A percentile compares a stretch with the other conserved stretches of the same genome.
Evolutionary conservation across 1,140 invertebrate genomes (phyloP).

Genomic region (Pinna nobilis): DNA sequence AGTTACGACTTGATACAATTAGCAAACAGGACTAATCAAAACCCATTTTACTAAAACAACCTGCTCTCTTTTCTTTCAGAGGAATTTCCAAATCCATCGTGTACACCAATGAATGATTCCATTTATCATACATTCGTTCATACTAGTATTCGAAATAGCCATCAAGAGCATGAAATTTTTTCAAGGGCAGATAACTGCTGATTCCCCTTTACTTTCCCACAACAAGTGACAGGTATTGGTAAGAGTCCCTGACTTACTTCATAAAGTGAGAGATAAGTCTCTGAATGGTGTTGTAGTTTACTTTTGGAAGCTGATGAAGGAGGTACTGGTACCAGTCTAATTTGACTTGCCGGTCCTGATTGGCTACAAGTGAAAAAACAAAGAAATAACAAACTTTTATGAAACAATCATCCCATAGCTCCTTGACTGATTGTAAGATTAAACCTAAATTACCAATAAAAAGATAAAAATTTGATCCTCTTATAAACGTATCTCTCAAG

Average conservation of each 20-base stretch:
- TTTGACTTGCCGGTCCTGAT: constrained; percentile 45
- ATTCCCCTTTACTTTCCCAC: not conserved
- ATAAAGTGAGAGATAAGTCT: constrained; percentile 87
- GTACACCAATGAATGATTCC: not conserved
- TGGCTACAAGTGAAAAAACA: too few species aligned
- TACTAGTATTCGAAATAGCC: not conserved
- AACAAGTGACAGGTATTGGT: not conserved
- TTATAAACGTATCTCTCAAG: too few species aligned
- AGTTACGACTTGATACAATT: not conserved
- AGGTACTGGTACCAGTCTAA: constrained; percentile 77
- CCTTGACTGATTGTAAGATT: too few species aligned
- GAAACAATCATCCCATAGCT: too few species aligned
- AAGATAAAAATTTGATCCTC: too few species aligned
- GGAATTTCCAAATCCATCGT: too few species aligned
- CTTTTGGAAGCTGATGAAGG: constrained; percentile 80
- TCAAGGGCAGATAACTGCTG: not conserved
- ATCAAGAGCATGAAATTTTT: not conserved
- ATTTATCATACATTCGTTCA: not conserved
- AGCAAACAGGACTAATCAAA: not conserved
- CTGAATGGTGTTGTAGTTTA: constrained; percentile 84
- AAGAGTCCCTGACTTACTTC: constrained; percentile 51
- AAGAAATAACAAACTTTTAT: too few species aligned
- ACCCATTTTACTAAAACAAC: too few species aligned
- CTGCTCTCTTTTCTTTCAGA: too few species aligned
- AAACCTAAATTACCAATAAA: too few species aligned